Conservation (phyloP, 2,797 vertebrate species). For the Rhinogobio ventralis region DNA sequence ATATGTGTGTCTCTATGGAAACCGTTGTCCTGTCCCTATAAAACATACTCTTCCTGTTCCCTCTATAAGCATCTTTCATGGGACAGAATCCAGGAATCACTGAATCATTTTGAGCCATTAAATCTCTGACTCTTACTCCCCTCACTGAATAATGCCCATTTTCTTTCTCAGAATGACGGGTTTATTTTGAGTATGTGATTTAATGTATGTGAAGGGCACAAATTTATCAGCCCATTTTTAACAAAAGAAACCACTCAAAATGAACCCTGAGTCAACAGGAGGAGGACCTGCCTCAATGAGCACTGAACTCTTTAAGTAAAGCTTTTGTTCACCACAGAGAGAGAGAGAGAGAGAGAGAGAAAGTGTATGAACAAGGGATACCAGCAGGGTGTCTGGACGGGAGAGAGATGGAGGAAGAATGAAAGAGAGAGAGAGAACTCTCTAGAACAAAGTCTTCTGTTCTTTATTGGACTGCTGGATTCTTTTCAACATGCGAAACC, state of each 20-base stretch:
- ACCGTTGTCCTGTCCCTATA: slow-evolving; percentile 10
- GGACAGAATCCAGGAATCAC: neutral
- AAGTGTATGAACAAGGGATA: slow-evolving; percentile 13
- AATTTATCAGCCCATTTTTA: neutral
- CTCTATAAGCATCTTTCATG: slow-evolving; percentile 25
- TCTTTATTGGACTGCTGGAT: slow-evolving; percentile 50
- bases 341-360: neutral
- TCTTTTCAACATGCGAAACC: slow-evolving; percentile 28
- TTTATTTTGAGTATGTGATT: neutral
- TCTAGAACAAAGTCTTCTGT: slow-evolving; percentile 70
- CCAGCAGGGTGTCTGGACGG: slow-evolving; percentile 32
- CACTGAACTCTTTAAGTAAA: slow-evolving; percentile 21
- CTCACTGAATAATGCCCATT: neutral
- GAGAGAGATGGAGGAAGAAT: slow-evolving; percentile 43
- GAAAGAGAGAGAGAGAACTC: slow-evolving; percentile 48
- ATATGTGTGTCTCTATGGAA: slow-evolving; percentile 42
- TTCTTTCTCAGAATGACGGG: neutral
- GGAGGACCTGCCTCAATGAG: slow-evolving; percentile 7
- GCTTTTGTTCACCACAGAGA: slow-evolving; percentile 24
- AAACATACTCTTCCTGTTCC: slow-evolving; percentile 5
- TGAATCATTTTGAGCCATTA: slow-evolving; percentile 8
- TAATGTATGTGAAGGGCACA: neutral
- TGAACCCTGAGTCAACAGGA: neutral
- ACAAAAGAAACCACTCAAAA: slow-evolving; percentile 1
- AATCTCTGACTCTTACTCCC: neutral